Evolutionary conservation across 2,113 vertebrate genomes (phyloP).

Genomic region (Aptenodytes forsteri): DNA sequence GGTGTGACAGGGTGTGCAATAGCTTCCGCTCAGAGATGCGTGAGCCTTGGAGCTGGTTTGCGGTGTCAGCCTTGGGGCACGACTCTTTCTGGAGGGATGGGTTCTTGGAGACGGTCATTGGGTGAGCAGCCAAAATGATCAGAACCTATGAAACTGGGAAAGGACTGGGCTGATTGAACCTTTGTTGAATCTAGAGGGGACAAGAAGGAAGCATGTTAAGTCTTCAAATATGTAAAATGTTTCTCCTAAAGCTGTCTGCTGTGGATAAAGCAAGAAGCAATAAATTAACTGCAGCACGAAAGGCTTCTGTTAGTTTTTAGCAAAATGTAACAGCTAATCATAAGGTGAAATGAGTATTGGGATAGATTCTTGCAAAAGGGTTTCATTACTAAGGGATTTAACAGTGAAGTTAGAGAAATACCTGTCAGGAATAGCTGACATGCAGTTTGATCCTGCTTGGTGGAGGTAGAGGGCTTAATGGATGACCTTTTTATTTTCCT

Average conservation of each 20-base stretch:
- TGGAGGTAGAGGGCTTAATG: not conserved
- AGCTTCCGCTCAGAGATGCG: not conserved
- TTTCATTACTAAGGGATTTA: not conserved
- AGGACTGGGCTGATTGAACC: not conserved
- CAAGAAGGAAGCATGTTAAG: not conserved
- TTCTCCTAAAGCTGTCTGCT: not conserved
- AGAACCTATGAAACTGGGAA: not conserved
- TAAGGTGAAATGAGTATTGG: not conserved
- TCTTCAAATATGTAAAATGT: not conserved
- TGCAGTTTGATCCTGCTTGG: not conserved
- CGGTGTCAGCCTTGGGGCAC: not conserved
- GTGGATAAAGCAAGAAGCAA: not conserved
- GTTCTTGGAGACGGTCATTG: accelerated
- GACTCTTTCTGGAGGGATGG: not conserved
- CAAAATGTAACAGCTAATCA: not conserved
- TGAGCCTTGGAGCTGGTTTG: not conserved
- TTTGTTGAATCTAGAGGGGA: not conserved
- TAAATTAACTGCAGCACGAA: not conserved
- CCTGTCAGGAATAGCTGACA: not conserved
- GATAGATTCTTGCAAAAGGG: not conserved
- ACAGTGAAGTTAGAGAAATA: not conserved
- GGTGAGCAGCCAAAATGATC: not conserved
- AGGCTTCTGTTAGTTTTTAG: not conserved
- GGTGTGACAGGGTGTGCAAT: accelerated
- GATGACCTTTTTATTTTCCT: not conserved